A percentile compares a stretch with the other conserved stretches of the same genome.
Evolutionary conservation across 1,140 invertebrate species (phyloP).

Genomic region (Idris sp.): DNA sequence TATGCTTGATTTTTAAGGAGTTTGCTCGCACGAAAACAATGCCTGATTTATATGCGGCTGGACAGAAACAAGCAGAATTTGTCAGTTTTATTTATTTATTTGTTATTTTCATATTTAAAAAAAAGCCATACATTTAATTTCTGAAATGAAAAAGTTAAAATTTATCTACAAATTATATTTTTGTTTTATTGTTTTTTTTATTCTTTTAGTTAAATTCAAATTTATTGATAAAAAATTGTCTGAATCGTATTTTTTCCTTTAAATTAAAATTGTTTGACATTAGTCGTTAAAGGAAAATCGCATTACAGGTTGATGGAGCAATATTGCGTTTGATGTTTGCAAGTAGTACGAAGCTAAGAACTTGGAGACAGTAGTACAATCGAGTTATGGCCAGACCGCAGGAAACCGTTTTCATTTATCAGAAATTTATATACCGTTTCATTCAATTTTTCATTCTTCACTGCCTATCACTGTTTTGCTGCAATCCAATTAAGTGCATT

Average conservation of each 20-base stretch:
- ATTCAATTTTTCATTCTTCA: slow-evolving; percentile 20
- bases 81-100: neutral
- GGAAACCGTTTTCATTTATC: slow-evolving; percentile 21
- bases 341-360: slow-evolving; percentile 34
- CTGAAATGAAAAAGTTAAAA: no score
- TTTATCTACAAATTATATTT: no score
- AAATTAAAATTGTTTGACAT: no score
- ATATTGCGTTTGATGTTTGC: slow-evolving; percentile 42
- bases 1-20: slow-evolving; percentile 33
- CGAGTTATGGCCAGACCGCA: slow-evolving; percentile 31
- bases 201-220: no score
- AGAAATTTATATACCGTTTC: slow-evolving; percentile 18
- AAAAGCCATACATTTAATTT: no score
- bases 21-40: slow-evolving; percentile 25
- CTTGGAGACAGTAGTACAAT: slow-evolving; percentile 40
- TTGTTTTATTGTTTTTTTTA: no score
- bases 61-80: neutral
- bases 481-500: no score
- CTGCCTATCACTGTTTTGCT: slow-evolving; percentile 14
- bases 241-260: no score
- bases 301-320: slow-evolving; percentile 30
- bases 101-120: no score
- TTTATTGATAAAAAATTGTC: no score
- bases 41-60: slow-evolving; percentile 35
- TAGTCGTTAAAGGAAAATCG: slow-evolving; percentile 25